Percentiles rank a stretch among this genome's conserved stretches.
Evolutionary conservation across 1,140 invertebrate genomes (phyloP).

Genomic region (Amphibalanus amphitrite): DNA sequence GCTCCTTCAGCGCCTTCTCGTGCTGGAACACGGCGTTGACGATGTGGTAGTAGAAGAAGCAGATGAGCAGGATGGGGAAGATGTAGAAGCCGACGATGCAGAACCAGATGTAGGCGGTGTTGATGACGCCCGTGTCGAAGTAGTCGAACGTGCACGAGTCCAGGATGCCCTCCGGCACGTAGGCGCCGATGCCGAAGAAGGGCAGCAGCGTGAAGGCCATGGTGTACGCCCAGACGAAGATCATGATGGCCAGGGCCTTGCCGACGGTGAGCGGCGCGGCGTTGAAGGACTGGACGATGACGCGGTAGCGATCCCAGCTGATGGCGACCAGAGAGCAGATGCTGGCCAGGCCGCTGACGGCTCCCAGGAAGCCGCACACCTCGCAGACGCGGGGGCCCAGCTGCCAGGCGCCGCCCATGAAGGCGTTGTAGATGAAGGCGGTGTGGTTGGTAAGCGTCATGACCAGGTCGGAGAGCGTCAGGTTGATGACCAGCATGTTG

Average conservation of each 20-base stretch:
- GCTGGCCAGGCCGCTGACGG: slow-evolving; percentile 21
- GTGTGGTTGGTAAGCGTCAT: slow-evolving; percentile 43
- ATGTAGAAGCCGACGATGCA: slow-evolving; percentile 19
- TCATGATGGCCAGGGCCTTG: slow-evolving; percentile 18
- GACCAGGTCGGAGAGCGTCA: slow-evolving; percentile 68
- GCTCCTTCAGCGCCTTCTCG: slow-evolving; percentile 28
- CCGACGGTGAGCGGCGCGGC: slow-evolving; percentile 20
- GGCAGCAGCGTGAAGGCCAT: slow-evolving; percentile 20
- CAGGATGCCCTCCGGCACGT: slow-evolving; percentile 21
- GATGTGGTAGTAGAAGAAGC: slow-evolving; percentile 31
- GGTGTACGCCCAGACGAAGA: slow-evolving; percentile 21
- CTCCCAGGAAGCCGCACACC: slow-evolving; percentile 53
- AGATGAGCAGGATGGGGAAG: slow-evolving; percentile 19
- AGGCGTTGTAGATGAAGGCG: slow-evolving; percentile 69
- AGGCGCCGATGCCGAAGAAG: slow-evolving; percentile 23
- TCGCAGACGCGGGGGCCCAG: slow-evolving; percentile 58
- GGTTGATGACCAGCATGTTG: slow-evolving; percentile 64
- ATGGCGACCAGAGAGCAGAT: slow-evolving; percentile 23
- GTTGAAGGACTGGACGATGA: slow-evolving; percentile 22
- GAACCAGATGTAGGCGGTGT: slow-evolving; percentile 18
- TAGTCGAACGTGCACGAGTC: slow-evolving; percentile 23
- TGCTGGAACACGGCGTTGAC: slow-evolving; percentile 29
- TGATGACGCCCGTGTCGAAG: slow-evolving; percentile 15
- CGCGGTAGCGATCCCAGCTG: slow-evolving; percentile 24
- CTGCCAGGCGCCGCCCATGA: slow-evolving; percentile 17